These are phyloP conservation scores for Stenodema calcarata DNA, from an alignment of 2,888 invertebrate species.

Conservation along the genomic window DNA sequence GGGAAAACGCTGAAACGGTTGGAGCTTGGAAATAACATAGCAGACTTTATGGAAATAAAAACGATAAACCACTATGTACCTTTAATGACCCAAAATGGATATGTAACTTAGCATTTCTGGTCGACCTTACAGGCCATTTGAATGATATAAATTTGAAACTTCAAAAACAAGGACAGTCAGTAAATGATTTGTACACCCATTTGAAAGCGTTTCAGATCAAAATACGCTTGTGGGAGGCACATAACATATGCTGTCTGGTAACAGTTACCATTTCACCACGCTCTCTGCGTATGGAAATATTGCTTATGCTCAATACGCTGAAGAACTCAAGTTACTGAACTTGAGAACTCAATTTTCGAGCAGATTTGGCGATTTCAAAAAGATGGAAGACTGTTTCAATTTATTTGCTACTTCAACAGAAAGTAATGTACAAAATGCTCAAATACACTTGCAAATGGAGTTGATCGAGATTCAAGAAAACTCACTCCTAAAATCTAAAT, in stretches of 20 bases:
- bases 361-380: no score
- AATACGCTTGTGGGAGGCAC: constrained; percentile 40
- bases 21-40: no score
- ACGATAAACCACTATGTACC: neutral
- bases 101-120: constrained; percentile 15
- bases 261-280: constrained; percentile 41
- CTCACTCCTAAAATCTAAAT: no score
- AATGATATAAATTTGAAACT: constrained; percentile 15
- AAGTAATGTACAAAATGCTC: no score
- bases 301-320: constrained; percentile 43
- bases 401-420: no score
- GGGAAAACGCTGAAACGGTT: neutral
- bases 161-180: constrained; percentile 59
- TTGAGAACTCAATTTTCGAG: no score
- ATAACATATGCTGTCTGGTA: constrained; percentile 25
- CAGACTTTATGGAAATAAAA: no score
- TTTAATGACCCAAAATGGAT: constrained; percentile 5
- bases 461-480: no score
- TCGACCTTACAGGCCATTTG: no score
- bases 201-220: constrained; percentile 26
- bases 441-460: no score
- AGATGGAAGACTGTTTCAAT: no score
- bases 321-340: constrained; percentile 45
- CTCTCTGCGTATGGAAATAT: constrained; percentile 40
- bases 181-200: constrained; percentile 2